Evolutionary conservation across 2,888 invertebrate genomes (phyloP).

Genomic region (Tribolium freemani): DNA sequence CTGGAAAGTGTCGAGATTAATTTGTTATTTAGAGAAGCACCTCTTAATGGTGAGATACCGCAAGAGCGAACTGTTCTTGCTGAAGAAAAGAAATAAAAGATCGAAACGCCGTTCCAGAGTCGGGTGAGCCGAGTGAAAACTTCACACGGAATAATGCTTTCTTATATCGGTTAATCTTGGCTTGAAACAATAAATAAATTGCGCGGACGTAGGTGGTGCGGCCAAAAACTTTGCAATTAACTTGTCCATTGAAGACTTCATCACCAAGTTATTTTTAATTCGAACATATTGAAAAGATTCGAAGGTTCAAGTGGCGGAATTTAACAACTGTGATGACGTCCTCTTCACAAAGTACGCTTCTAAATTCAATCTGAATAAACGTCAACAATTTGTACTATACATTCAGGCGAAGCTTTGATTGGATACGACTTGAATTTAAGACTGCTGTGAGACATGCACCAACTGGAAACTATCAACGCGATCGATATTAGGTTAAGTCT

Average conservation of each 20-base stretch:
- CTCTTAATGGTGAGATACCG: constrained; percentile 40
- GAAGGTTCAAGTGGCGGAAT: not conserved
- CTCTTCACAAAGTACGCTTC: not conserved
- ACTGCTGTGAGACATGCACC: not conserved
- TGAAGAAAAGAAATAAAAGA: constrained; percentile 29
- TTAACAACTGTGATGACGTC: not conserved
- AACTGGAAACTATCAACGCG: not conserved
- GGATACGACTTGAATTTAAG: not conserved
- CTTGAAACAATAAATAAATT: constrained; percentile 7
- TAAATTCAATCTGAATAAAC: not conserved
- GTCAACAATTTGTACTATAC: not conserved
- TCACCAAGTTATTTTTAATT: not conserved
- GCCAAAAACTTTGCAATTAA: not conserved
- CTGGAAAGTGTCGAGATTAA: constrained; percentile 31
- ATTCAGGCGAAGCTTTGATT: not conserved
- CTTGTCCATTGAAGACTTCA: not conserved
- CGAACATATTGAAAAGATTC: not conserved
- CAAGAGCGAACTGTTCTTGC: constrained; percentile 26
- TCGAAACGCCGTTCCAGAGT: constrained; percentile 36
- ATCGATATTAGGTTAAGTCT: not conserved
- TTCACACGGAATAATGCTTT: not conserved
- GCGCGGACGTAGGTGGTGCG: not conserved
- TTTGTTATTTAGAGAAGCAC: constrained; percentile 35
- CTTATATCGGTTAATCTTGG: constrained; percentile 5
- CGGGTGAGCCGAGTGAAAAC: constrained; percentile 25